phyloP scores from a whole-genome alignment of 2,113 vertebrate genomes.

The Clarias magur region DNA sequence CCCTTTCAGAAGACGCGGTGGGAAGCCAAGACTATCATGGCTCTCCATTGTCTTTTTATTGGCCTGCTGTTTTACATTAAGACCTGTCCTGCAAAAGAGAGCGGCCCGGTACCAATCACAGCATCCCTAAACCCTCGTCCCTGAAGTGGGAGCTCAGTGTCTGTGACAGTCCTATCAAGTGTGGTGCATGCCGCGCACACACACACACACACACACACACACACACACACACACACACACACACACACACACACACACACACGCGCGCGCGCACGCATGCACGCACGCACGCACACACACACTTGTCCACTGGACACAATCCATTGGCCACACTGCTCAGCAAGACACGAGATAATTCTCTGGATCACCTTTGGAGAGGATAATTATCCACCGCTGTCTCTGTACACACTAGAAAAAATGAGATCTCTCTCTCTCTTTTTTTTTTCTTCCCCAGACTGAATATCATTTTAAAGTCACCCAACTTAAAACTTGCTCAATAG shows the following conservation, averaged over 20 bases:
- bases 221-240: conserved; percentile 43
- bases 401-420: conserved; percentile 33
- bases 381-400: conserved; percentile 51
- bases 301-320: conserved; percentile 50
- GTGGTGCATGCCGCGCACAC: not conserved
- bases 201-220: conserved; percentile 39
- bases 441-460: not conserved
- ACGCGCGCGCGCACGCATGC: too few relatives aligned
- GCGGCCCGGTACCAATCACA: conserved; percentile 42
- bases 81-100: conserved; percentile 54
- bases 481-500: not conserved
- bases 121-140: conserved; percentile 47
- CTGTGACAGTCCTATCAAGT: conserved; percentile 51
- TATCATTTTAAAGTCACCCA: conserved; percentile 20
- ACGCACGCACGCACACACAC: conserved; percentile 33
- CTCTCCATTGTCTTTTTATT: conserved; percentile 60
- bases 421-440: conserved; percentile 12
- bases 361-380: conserved; percentile 52
- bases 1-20: conserved; percentile 40
- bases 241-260: conserved; percentile 37
- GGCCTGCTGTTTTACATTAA: conserved; percentile 63
- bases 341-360: conserved; percentile 47
- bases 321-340: conserved; percentile 47
- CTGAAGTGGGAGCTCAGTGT: conserved; percentile 46
- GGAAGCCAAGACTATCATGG: conserved; percentile 57